phyloP scores from a whole-genome alignment of 37 sponge, comb jelly and placozoan species.

The Diacarnus erythraeanus region DNA sequence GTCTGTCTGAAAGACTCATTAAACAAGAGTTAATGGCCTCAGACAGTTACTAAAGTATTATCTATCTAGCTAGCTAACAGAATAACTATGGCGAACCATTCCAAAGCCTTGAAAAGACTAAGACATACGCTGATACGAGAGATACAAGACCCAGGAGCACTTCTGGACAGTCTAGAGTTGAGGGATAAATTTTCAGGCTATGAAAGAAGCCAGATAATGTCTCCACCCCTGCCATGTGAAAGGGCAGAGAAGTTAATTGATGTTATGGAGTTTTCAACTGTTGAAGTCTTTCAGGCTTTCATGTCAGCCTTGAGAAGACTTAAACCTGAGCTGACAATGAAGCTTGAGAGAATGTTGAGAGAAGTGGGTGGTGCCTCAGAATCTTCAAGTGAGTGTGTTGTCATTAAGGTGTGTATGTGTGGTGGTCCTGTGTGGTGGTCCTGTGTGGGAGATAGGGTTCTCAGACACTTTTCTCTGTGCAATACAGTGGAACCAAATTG shows the following conservation, averaged over 20 bases:
- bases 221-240: slow-evolving; percentile 3
- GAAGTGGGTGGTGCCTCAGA: background rate
- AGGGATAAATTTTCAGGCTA: slow-evolving; percentile 15
- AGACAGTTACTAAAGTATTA: too few species aligned
- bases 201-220: slow-evolving; percentile 24
- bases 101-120: slow-evolving; percentile 7
- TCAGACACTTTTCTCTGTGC: too few species aligned
- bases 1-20: background rate
- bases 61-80: too few species aligned
- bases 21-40: background rate
- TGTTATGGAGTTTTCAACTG: slow-evolving; percentile 13
- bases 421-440: background rate
- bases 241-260: slow-evolving; percentile 48
- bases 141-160: slow-evolving; percentile 9
- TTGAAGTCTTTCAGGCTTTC: slow-evolving; percentile 28
- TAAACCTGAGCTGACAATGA: slow-evolving; percentile 4
- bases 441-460: too few species aligned
- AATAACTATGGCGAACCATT: too few species aligned
- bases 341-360: slow-evolving; percentile 2
- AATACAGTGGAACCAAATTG: too few species aligned
- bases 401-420: background rate
- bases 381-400: background rate
- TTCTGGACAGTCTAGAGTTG: slow-evolving; percentile 20
- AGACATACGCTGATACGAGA: slow-evolving; percentile 15
- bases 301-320: slow-evolving; percentile 7